Percentiles rank a stretch among this genome's conserved stretches.
Evolutionary conservation across 2,888 invertebrate species (phyloP).

Genomic region (Philereme transversata): DNA sequence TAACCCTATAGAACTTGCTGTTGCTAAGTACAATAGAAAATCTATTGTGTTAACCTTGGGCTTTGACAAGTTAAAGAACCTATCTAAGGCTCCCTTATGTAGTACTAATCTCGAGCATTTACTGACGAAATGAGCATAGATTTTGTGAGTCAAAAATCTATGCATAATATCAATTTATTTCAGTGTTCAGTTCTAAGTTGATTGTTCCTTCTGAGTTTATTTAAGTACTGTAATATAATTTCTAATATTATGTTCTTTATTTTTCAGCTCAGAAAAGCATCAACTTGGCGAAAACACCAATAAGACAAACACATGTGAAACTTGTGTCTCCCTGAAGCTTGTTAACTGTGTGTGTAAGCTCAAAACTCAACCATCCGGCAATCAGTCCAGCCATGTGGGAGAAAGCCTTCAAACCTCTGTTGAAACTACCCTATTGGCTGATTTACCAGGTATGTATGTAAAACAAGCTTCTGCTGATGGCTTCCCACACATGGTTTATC

Average conservation of each 20-base stretch:
- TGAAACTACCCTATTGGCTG: slow-evolving; percentile 69
- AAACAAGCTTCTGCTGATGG: not conserved
- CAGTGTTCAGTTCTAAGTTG: no score
- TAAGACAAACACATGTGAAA: slow-evolving; percentile 51
- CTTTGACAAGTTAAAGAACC: no score
- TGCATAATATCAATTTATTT: no score
- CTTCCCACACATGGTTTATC: no score
- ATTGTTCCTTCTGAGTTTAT: no score
- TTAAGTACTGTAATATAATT: not conserved
- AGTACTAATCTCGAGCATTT: no score
- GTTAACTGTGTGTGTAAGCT: slow-evolving; percentile 54
- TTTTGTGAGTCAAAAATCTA: no score
- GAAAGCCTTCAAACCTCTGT: slow-evolving; percentile 53
- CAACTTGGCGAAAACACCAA: slow-evolving; percentile 35
- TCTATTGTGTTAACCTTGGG: no score
- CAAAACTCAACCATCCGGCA: slow-evolving; percentile 3
- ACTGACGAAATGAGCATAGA: no score
- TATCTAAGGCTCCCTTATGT: no score
- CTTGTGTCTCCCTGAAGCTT: slow-evolving; percentile 52
- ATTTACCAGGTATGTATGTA: slow-evolving; percentile 66
- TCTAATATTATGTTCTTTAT: slow-evolving; percentile 9
- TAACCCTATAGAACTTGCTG: no score
- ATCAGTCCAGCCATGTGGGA: slow-evolving; percentile 39
- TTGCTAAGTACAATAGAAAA: no score
- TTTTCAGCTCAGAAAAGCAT: slow-evolving; percentile 47